These are phyloP conservation scores for Battus philenor DNA, from an alignment of 1,140 invertebrate species.

Conservation along the genomic window DNA sequence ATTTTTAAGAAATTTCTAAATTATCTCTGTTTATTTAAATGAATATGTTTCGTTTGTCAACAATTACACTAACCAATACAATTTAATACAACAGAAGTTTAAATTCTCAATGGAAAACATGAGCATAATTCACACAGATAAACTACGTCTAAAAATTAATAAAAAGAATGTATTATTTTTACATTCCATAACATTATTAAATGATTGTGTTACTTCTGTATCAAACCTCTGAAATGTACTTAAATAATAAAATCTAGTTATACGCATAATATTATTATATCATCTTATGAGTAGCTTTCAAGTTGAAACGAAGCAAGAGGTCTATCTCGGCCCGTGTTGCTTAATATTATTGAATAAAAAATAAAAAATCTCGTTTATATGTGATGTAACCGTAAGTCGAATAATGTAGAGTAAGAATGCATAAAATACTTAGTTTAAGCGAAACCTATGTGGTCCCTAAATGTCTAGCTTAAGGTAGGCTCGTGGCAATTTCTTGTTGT, in stretches of 20 bases:
- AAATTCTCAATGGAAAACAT: conserved; percentile 12
- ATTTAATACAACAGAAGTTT: too few relatives aligned
- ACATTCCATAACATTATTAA: too few relatives aligned
- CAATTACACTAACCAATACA: too few relatives aligned
- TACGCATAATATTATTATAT: conserved; percentile 12
- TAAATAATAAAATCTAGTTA: conserved; percentile 13
- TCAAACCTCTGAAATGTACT: too few relatives aligned
- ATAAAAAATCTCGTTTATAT: conserved; percentile 70
- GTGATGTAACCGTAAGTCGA: conserved; percentile 65
- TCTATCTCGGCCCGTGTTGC: conserved; percentile 52
- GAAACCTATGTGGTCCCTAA: conserved; percentile 43
- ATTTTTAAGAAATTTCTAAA: too few relatives aligned
- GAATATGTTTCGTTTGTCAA: too few relatives aligned
- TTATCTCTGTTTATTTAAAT: too few relatives aligned
- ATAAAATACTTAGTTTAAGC: conserved; percentile 28
- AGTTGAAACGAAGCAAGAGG: conserved; percentile 39
- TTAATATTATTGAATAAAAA: conserved; percentile 44
- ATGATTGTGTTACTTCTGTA: too few relatives aligned
- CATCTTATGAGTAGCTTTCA: conserved; percentile 6
- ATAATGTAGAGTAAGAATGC: conserved; percentile 40
- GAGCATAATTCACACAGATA: too few relatives aligned
- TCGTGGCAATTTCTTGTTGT: conserved; percentile 66
- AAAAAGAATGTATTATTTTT: too few relatives aligned
- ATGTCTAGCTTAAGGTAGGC: conserved; percentile 49
- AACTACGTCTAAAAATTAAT: too few relatives aligned